Conservation (phyloP, 1,140 invertebrate genomes). For the Ectropis grisescens region DNA sequence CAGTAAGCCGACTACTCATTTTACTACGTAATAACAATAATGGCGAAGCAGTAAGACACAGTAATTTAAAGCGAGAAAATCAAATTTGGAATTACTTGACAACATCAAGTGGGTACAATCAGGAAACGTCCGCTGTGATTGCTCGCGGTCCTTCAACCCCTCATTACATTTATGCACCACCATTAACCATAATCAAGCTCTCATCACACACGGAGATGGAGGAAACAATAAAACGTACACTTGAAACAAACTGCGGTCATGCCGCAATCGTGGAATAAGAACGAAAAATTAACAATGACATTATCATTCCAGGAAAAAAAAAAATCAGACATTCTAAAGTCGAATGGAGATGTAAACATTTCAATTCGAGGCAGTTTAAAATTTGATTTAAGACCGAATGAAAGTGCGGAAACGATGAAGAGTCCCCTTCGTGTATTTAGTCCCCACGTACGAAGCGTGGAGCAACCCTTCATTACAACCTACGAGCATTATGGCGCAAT, state of each 20-base stretch:
- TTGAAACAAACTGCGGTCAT: conserved; percentile 22
- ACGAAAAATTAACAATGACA: no score
- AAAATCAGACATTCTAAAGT: no score
- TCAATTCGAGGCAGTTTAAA: conserved; percentile 20
- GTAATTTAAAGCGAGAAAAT: no score
- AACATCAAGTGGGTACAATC: conserved; percentile 28
- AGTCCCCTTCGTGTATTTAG: conserved; percentile 38
- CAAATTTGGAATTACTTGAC: conserved; percentile 28
- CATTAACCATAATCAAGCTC: conserved; percentile 53
- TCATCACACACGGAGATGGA: conserved; percentile 55
- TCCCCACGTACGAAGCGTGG: conserved; percentile 37
- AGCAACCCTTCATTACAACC: conserved; percentile 53
- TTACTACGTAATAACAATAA: no score
- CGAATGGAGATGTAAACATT: not conserved
- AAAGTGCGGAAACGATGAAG: conserved; percentile 48
- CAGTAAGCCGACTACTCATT: no score
- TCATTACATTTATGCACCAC: conserved; percentile 55
- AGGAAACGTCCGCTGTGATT: conserved; percentile 42
- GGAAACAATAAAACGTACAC: conserved; percentile 46
- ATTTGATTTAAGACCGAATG: conserved; percentile 39
- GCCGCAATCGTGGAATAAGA: no score
- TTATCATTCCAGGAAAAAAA: no score
- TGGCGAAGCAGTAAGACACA: no score
- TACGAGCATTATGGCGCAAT: conserved; percentile 58
- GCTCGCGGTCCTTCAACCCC: conserved; percentile 37